Evolutionary conservation across 2,888 invertebrate species (phyloP).

Genomic region (Agrotis exclamationis): DNA sequence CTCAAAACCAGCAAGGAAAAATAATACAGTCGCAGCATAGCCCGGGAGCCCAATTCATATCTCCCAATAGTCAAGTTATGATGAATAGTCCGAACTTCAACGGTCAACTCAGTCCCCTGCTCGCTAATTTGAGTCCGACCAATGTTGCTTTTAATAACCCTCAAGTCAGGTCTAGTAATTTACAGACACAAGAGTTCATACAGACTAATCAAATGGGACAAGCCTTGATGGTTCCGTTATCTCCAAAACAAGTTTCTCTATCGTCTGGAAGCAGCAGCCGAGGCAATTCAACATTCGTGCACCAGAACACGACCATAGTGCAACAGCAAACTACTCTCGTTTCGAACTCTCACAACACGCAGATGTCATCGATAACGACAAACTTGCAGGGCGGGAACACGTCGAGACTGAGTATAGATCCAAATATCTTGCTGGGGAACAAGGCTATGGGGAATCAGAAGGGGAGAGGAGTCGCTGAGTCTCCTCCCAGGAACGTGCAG

Average conservation of each 20-base stretch:
- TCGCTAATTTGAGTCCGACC: constrained; percentile 94
- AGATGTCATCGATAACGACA: constrained; percentile 76
- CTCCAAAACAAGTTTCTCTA: constrained; percentile 91
- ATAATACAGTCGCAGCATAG: constrained; percentile 93
- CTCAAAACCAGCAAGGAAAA: constrained; percentile 94
- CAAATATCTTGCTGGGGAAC: constrained; percentile 88
- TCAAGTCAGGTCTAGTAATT: constrained; percentile 88
- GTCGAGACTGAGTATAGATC: constrained; percentile 91
- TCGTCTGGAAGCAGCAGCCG: constrained; percentile 90
- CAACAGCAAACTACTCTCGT: constrained; percentile 95
- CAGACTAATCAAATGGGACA: constrained; percentile 94
- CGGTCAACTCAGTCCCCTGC: constrained; percentile 95
- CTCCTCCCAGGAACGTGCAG: constrained; percentile 50
- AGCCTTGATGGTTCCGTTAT: constrained; percentile 93
- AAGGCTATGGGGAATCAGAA: constrained; percentile 77
- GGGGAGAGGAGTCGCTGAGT: constrained; percentile 70
- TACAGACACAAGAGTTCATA: constrained; percentile 93
- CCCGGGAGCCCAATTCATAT: constrained; percentile 93
- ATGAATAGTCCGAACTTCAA: constrained; percentile 94
- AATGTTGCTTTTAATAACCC: constrained; percentile 92
- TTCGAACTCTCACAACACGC: constrained; percentile 92
- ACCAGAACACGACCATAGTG: constrained; percentile 96
- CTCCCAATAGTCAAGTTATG: constrained; percentile 94
- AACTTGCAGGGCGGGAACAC: constrained; percentile 77
- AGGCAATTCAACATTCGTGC: constrained; percentile 94